Conservation (phyloP, 2,888 invertebrate species). For the Apodemia zela region DNA sequence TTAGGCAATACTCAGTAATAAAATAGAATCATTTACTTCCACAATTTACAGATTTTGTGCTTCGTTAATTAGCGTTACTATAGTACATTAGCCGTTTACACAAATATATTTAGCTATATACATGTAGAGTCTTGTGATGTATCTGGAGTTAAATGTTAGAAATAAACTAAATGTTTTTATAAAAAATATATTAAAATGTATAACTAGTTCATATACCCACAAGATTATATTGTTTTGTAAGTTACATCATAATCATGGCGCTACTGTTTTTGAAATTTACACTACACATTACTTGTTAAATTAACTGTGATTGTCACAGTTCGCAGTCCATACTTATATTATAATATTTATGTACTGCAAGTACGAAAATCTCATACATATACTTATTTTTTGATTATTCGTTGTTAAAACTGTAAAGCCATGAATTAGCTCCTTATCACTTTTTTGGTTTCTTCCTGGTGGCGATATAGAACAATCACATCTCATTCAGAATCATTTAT, state of each 20-base stretch:
- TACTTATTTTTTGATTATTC: no score
- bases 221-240: slow-evolving; percentile 35
- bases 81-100: background rate
- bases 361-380: no score
- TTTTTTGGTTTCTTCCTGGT: no score
- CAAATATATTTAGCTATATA: slow-evolving; percentile 2
- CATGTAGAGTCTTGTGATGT: background rate
- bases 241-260: background rate
- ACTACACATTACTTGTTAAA: no score
- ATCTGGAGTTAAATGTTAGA: slow-evolving; percentile 25
- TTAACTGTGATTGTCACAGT: no score
- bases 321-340: no score
- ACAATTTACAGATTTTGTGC: background rate
- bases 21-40: background rate
- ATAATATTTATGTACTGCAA: no score
- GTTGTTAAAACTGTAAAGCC: no score
- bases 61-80: background rate
- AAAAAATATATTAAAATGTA: slow-evolving; percentile 48
- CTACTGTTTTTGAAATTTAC: background rate
- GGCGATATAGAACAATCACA: no score
- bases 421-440: no score
- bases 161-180: slow-evolving; percentile 60
- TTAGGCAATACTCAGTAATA: background rate
- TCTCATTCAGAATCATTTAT: no score
- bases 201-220: slow-evolving; percentile 71